Evolutionary conservation across 2,113 vertebrate species (phyloP).

Genomic region (Prietella phreatophila): DNA sequence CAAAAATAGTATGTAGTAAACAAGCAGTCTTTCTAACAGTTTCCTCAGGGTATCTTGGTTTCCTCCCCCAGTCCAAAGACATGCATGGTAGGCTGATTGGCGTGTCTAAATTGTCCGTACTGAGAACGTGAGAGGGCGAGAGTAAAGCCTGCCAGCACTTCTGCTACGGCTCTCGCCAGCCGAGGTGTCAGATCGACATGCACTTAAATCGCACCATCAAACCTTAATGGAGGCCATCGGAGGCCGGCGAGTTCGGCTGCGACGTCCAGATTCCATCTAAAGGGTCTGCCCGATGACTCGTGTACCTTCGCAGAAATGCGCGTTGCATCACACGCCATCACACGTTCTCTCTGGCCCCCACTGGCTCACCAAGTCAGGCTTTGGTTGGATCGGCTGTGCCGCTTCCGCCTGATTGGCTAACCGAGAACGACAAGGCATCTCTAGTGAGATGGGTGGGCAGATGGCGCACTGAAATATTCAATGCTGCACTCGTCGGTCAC

Average conservation of each 20-base stretch:
- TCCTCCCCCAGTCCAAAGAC: no score
- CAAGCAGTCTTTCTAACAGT: no score
- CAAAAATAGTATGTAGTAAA: neutral
- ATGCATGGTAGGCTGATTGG: no score
- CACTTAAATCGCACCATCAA: constrained; percentile 82
- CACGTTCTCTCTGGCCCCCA: constrained; percentile 27
- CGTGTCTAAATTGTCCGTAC: no score
- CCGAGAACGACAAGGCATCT: constrained; percentile 70
- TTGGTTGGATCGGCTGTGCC: constrained; percentile 45
- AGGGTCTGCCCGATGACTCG: neutral
- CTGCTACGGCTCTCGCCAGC: constrained; percentile 62
- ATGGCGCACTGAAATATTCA: constrained; percentile 85
- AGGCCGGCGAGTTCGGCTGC: neutral
- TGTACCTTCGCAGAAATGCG: no score
- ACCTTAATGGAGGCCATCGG: constrained; percentile 73
- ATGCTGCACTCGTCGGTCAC: constrained; percentile 72
- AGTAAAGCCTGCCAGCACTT: constrained; percentile 33
- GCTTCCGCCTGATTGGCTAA: constrained; percentile 73
- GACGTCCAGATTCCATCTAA: neutral
- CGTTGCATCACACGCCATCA: neutral
- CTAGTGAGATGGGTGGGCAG: constrained; percentile 74
- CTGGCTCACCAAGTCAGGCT: constrained; percentile 62
- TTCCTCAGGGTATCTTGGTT: no score
- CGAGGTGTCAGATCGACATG: constrained; percentile 80
- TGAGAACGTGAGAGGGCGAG: constrained; percentile 66